Evolutionary conservation across 2,797 vertebrate species (phyloP), one percentile per base, ranked within the genome.

Genomic region (Lutjanus campechanus): DNA sequence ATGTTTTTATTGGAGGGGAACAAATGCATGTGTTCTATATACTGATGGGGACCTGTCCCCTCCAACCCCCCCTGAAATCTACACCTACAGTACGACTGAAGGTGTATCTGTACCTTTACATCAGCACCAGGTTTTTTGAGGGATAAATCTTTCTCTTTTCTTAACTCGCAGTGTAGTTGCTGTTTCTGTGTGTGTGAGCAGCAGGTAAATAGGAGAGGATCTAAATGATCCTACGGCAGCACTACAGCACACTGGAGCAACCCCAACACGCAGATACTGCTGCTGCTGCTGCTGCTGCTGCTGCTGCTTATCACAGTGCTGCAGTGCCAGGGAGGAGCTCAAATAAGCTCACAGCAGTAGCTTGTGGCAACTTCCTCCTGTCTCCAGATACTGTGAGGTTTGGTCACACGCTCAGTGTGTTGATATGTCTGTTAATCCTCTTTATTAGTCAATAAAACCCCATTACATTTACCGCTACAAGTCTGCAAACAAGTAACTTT

Each of bases 261-360:
- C 83, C 59, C 73, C 84, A 87, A 69, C 66, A 83, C 83, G 73
- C 70, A 69, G 78, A 84, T 73, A 74, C n/a, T n/a, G n/a, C n/a
- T n/a, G n/a, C 67, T 82, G 60, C 77, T 83, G 73, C 68, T 72
- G 66, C 77, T 69, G 73, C 75, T 77, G 68, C 47, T 43, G 47
- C 36, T 53, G 76, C 88, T 78, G 82, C 93, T 94, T 94, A 95
- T 95, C 92, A 88, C 90, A 59, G 83, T 73, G 73, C 88, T 89
- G 92, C 94, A 95, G 94, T 77, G 85, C 72, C 17, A 64, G 71
- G 85, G 89, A 92, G 89, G 79, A 89, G 91, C 91, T 85, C 69
- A 73, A 76, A 80, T 62, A 78, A 69, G 79, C 88, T 90, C 81
- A 70, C 73, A 89, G 84, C 83, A 80, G 75, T 62, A 50, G 85